phyloP scores from a whole-genome alignment of 2,113 vertebrate species.

The Myotis brandtii region DNA sequence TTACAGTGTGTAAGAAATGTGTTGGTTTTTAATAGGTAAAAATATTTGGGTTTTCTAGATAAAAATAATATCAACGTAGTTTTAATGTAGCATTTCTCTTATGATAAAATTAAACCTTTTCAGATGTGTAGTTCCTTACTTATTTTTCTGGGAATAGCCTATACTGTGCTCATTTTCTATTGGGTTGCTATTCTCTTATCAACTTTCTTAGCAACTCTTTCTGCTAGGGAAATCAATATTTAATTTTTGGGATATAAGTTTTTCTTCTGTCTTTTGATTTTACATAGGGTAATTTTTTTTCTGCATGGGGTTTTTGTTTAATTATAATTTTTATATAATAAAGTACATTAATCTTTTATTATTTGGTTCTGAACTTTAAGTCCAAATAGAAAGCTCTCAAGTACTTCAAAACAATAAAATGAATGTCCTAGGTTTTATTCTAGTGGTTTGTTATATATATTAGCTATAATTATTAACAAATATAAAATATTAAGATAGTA shows the following conservation, averaged over 20 bases:
- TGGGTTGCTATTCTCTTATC: neutral
- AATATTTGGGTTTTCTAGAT: neutral
- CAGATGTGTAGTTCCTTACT: neutral
- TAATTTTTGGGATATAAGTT: neutral
- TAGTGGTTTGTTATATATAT: neutral
- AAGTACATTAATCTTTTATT: conserved; percentile 34
- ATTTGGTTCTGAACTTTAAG: neutral
- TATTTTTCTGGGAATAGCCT: conserved; percentile 1
- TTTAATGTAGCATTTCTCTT: conserved; percentile 9
- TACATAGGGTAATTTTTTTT: neutral
- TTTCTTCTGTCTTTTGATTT: neutral
- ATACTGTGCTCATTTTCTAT: neutral
- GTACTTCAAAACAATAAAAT: conserved; percentile 1
- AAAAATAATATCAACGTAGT: neutral
- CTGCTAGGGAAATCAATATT: neutral
- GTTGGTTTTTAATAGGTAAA: neutral
- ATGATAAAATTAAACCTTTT: conserved; percentile 1
- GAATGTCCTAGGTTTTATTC: conserved; percentile 3
- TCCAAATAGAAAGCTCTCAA: neutral
- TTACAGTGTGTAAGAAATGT: neutral
- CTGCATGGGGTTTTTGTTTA: neutral
- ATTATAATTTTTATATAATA: neutral
- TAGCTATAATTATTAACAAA: neutral
- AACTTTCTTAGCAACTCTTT: neutral
- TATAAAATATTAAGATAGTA: neutral